These are phyloP conservation scores for Hemitrygon akajei DNA, from an alignment of 2,797 vertebrate species.

Conservation along the genomic window DNA sequence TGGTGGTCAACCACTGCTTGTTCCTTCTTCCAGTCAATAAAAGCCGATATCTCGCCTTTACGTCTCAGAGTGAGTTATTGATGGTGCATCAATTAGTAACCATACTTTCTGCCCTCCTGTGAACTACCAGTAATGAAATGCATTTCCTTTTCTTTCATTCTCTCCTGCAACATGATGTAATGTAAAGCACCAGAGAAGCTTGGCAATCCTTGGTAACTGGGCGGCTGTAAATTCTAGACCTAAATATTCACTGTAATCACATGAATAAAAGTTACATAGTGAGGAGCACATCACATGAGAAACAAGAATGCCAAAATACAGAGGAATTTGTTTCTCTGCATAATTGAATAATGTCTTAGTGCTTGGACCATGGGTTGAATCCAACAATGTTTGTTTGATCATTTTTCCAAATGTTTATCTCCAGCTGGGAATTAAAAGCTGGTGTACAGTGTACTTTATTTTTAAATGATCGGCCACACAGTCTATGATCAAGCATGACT, in stretches of 20 bases:
- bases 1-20: too few relatives aligned
- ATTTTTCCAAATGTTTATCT: constrained; percentile 23
- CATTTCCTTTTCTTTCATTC: not conserved
- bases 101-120: too few relatives aligned
- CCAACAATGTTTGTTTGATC: constrained; percentile 24
- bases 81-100: too few relatives aligned
- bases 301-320: not conserved
- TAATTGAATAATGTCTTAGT: constrained; percentile 25
- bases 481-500: not conserved
- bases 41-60: too few relatives aligned
- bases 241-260: constrained; percentile 30
- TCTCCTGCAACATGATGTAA: not conserved
- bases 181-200: not conserved
- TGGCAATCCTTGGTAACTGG: not conserved
- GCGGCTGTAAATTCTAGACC: not conserved
- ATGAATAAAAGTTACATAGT: not conserved
- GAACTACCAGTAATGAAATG: not conserved
- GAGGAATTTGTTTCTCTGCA: not conserved
- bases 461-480: not conserved
- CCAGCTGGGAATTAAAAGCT: constrained; percentile 23
- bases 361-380: constrained; percentile 19
- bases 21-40: too few relatives aligned
- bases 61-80: too few relatives aligned
- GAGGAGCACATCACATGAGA: constrained; percentile 13
- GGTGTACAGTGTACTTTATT: constrained; percentile 19